Conservation (phyloP, 2,797 vertebrate species). For the Podarcis lilfordi region DNA sequence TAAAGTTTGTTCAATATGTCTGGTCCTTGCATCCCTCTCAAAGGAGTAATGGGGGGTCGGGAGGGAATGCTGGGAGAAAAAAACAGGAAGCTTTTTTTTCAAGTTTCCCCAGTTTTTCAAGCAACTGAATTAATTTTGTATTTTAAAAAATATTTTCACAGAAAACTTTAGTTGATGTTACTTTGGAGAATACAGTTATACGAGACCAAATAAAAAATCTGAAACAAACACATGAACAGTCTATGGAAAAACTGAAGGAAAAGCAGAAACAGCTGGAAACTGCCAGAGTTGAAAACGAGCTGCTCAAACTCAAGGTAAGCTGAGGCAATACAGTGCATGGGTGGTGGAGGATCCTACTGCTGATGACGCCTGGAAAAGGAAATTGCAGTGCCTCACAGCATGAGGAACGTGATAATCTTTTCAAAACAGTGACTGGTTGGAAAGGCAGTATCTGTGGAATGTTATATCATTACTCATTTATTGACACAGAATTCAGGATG, state of each 20-base stretch:
- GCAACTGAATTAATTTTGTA: not conserved
- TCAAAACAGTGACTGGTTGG: not conserved
- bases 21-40: not conserved
- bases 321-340: not conserved
- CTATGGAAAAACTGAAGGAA: slow-evolving; percentile 86
- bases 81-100: not conserved
- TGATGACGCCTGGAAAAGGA: not conserved
- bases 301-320: slow-evolving; percentile 88
- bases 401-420: not conserved
- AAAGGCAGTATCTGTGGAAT: not conserved
- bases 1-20: not conserved
- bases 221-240: slow-evolving; percentile 82
- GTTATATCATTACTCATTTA: not conserved
- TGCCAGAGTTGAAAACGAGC: slow-evolving; percentile 87
- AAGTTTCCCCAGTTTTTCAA: not conserved
- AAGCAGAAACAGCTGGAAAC: slow-evolving; percentile 86
- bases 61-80: not conserved
- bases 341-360: not conserved
- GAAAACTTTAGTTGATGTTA: slow-evolving; percentile 93
- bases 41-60: not conserved
- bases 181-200: slow-evolving; percentile 83
- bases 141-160: slow-evolving; percentile 64
- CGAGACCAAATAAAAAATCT: slow-evolving; percentile 86
- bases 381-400: not conserved
- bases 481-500: not conserved